phyloP scores from a whole-genome alignment of 2,888 invertebrate genomes.

The Luffia ferchaultella region DNA sequence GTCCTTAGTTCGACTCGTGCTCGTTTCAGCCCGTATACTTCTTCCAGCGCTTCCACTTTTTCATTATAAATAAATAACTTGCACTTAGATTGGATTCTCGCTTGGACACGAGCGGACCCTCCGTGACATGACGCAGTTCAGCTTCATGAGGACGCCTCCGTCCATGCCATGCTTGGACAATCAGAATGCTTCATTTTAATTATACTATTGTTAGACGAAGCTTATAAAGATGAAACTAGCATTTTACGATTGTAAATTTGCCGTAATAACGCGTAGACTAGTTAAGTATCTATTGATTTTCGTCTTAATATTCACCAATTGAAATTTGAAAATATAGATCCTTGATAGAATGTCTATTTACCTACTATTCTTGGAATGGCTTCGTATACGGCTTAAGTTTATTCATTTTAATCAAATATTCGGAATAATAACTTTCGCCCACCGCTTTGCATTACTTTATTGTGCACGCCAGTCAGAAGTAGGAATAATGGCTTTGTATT shows the following conservation, averaged over 20 bases:
- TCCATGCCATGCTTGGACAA: neutral
- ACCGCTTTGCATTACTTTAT: slow-evolving; percentile 62
- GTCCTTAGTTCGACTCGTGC: neutral
- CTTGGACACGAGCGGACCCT: neutral
- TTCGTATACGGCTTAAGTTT: slow-evolving; percentile 53
- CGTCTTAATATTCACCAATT: neutral
- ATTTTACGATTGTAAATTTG: neutral
- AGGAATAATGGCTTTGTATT: slow-evolving; percentile 23
- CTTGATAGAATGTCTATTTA: slow-evolving; percentile 10
- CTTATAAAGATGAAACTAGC: neutral
- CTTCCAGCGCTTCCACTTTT: slow-evolving; percentile 7
- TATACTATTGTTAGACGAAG: neutral
- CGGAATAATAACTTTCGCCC: slow-evolving; percentile 27
- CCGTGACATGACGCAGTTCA: neutral
- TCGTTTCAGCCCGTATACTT: neutral
- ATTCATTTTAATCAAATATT: slow-evolving; percentile 33
- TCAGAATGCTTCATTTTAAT: neutral
- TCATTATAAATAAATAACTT: neutral
- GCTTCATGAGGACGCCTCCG: neutral
- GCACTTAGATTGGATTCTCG: neutral
- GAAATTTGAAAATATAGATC: neutral
- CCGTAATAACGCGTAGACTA: neutral
- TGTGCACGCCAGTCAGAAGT: slow-evolving; percentile 60
- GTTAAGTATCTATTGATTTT: neutral
- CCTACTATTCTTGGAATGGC: slow-evolving; percentile 57